phyloP scores from a whole-genome alignment of 2,888 invertebrate genomes.

The Drosophila lutescens region DNA sequence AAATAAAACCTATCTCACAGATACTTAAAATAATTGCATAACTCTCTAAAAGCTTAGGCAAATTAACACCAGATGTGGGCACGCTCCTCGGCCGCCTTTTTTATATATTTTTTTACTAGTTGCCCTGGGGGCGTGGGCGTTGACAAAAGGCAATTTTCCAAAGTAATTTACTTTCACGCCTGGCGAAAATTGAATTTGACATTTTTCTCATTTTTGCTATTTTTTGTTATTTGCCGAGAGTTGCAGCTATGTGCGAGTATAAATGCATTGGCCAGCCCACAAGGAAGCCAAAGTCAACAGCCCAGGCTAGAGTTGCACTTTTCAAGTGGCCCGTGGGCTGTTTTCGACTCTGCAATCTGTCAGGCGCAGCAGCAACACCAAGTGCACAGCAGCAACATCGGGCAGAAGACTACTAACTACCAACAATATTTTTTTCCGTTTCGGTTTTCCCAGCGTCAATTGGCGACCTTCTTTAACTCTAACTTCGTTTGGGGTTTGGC shows the following conservation, averaged over 20 bases:
- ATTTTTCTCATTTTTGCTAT: slow-evolving; percentile 48
- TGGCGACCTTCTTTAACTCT: slow-evolving; percentile 31
- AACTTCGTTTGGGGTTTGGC: slow-evolving; percentile 29
- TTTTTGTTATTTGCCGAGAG: not conserved
- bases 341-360: slow-evolving; percentile 62
- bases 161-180: slow-evolving; percentile 71
- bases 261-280: slow-evolving; percentile 57
- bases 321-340: slow-evolving; percentile 54
- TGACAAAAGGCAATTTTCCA: slow-evolving; percentile 66
- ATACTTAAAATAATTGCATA: slow-evolving; percentile 31
- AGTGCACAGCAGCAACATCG: slow-evolving; percentile 20
- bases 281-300: slow-evolving; percentile 61
- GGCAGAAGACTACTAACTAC: slow-evolving; percentile 35
- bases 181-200: slow-evolving; percentile 74
- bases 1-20: not conserved
- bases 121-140: slow-evolving; percentile 52
- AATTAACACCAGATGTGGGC: slow-evolving; percentile 60
- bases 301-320: slow-evolving; percentile 32
- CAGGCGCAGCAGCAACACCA: slow-evolving; percentile 51
- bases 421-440: not conserved
- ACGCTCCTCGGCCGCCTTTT: slow-evolving; percentile 18
- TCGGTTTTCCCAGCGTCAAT: slow-evolving; percentile 38
- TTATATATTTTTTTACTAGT: not conserved
- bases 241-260: not conserved
- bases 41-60: slow-evolving; percentile 32